Base-by-base conservation (phyloP, 92 coral and sea anemone genomes). In the Pocillopora meandrina region DNA sequence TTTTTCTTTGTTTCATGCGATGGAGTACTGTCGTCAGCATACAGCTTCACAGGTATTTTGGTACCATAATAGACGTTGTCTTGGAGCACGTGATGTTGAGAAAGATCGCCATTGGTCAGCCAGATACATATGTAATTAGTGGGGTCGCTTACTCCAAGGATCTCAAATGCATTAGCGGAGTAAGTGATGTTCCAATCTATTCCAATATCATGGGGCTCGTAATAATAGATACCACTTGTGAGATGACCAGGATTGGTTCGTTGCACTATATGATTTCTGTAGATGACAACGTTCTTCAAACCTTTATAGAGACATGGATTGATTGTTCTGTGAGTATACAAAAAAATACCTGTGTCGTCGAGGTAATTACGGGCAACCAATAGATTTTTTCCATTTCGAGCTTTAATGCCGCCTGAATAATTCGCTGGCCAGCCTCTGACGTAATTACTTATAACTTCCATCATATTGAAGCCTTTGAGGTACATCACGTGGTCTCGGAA, bases 401-500 rank as follows among this genome's bases (percentile, higher is more conserved):
- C 88, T 73, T 89, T 89, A 33, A 89, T 62, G 20, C 92, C 92
- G 19, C 92, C 92, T 14, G 77, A 10, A 0, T 74, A 42, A 11
- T 68, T 14, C 17, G 68, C 68, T 8, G 92, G 84, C 92, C 92
- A 89, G 18, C 92, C 92, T 61, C 92, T 74, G 74, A 78, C 89
- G 73, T 89, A 89, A 69, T 89, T 89, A 9, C 86, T 76, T 19
- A 62, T 5, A 16, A 85, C 83, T 23, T 15, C 15, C 80, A 80
- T 81, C 19, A 55, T 26, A 12, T 79, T 65, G 74, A 89, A 89
- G 12, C 92, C 92, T 74, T 89, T 89, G 64, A 89, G 83, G 60
- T 89, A 89, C 62, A 89, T 74, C 79, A 68, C 92, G 92, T 85
- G 92, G 82, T 89, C 92, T 73, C 42, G 72, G 12, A 63, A 19